Base-by-base conservation (phyloP, 2,113 vertebrate genomes). In the Centropus unirufus region DNA sequence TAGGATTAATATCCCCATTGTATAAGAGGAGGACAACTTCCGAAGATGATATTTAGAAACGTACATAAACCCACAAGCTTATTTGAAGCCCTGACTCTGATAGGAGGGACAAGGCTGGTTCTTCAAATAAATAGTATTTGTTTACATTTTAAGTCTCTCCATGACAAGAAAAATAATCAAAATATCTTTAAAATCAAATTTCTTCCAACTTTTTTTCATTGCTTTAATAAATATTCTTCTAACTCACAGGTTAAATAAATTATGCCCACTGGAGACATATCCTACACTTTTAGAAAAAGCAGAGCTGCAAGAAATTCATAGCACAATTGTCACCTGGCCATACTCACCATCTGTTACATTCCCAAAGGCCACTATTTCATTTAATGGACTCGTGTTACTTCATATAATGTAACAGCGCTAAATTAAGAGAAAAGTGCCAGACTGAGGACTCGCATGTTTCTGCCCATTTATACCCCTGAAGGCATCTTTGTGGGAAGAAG, bases 311-410 rank as follows among this genome's bases (percentile, higher is more conserved):
- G 80, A 49, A 97, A 95, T 66, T 95, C 89, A 63, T 27, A 58
- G 82, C 44, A 14, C 15, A 88, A 72, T 27, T 93, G 46, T 93
- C 96, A 96, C 88, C 89, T 90, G 72, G 92, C 88, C 94, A 74
- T 54, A 69, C n/a, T 87, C 91, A 73, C 94, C 96, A 95, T 61
- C 85, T 96, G 90, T 59, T 75, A 30, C 80, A 83, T 55, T 91
- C 93, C 87, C 68, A 44, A 92, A 92, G 90, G 89, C 73, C 87
- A 79, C 74, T 92, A 75, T 78, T 96, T 79, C 74, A 85, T 94
- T 90, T 86, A 91, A 93, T 12, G 47, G 66, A 84, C 70, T 92
- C 84, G 77, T 11, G 90, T 84, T 94, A 91, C 66, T 97, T 87
- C 49, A 77, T 76, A 87, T 68, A 85, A 42, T 40, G 34, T 58